Evolutionary conservation across 2,113 vertebrate species (phyloP).

Genomic region (Charina bottae): DNA sequence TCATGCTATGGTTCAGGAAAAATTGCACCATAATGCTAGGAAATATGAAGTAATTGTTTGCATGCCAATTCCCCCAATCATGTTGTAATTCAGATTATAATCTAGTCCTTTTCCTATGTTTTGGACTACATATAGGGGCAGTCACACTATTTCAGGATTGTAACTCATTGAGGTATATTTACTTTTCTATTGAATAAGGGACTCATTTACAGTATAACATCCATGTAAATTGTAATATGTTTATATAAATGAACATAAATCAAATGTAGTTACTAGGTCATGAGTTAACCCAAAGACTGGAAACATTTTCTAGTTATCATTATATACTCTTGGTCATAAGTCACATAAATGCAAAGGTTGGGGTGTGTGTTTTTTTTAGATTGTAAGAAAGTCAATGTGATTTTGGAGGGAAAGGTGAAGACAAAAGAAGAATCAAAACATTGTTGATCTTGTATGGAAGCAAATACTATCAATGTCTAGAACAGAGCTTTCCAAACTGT

Average conservation of each 20-base stretch:
- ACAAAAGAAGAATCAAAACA: background rate
- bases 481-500: too few species aligned
- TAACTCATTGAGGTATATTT: background rate
- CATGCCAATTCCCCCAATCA: background rate
- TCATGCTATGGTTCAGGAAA: background rate
- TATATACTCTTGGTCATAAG: background rate
- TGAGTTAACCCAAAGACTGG: background rate
- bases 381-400: background rate
- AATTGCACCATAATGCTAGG: background rate
- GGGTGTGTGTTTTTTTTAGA: background rate
- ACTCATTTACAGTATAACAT: background rate
- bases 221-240: background rate
- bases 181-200: background rate
- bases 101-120: background rate
- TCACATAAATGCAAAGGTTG: background rate
- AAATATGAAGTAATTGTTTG: conserved; percentile 12
- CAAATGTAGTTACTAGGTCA: background rate
- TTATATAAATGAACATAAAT: background rate
- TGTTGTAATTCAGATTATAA: background rate
- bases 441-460: background rate
- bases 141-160: background rate
- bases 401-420: background rate
- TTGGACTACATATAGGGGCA: background rate
- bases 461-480: background rate
- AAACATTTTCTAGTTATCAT: background rate